Evolutionary conservation across 2,797 vertebrate genomes (phyloP), one percentile per base, ranked within the genome.

Genomic region (Rhinoraja longicauda): DNA sequence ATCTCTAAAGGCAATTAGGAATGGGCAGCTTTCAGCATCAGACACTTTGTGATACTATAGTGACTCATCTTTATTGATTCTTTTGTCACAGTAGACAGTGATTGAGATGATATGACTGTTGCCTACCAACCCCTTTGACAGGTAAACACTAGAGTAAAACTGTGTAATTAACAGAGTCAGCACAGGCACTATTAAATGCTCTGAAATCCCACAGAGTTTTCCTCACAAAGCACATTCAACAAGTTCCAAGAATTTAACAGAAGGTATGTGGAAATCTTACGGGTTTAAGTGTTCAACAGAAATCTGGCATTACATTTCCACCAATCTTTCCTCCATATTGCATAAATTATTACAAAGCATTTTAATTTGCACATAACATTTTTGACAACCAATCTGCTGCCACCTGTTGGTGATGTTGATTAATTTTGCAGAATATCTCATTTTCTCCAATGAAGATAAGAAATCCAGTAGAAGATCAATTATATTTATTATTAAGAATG

Each of bases 81-180:
- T 95, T 97, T 98, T 98, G 97, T 97, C 95, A 95, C 94, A 94
- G 93, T 94, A 94, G 97, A 98, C 97, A 97, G 97, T 97, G 97
- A 98, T 97, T 96, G 97, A 98, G 97, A 96, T 96, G 96, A 97
- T 96, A 96, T 95, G 96, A 96, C 96, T 95, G 96, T 95, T 94
- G 96, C 95, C 95, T 96, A 96, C 96, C 96, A 96, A 96, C 96
- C 96, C 96, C 96, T 97, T 97, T 97, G 97, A 98, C 97, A 97
- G 97, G 97, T 97, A 97, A 97, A 97, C 96, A 97, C 96, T 96
- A 96, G 96, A 97, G 96, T 97, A 97, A 98, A 97, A 97, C 95
- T 97, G 97, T 97, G 97, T 97, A 98, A 98, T 98, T 98, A 98
- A 97, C 96, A 45, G 97, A 97, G 97, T 98, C 97, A 98, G 97